Evolutionary conservation across 1,140 invertebrate genomes (phyloP), one percentile per base, ranked within the genome.

Genomic region (Hestina assimilis): DNA sequence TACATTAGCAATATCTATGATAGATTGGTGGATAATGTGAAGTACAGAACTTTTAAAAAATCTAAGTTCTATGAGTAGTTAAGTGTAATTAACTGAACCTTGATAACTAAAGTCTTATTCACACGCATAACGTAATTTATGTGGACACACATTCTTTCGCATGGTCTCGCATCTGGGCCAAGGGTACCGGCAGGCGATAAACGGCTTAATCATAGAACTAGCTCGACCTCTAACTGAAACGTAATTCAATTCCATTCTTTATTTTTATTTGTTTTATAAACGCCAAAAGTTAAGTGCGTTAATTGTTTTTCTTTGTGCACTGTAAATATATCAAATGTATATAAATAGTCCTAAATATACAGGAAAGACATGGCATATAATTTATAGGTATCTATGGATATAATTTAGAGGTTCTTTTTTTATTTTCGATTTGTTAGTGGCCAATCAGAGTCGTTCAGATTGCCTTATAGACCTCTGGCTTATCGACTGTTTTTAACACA

Each of bases 101-200:
- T 38, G 31, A 9, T 19, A 17, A 7, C n/a, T 8, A 9, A 7
- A 38, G n/a, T 19, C 33, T 9, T 38, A 38, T 38, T 38, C 33
- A 38, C 33, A 38, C 33, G 33, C 33, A 38, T 19, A 38, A 14
- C 15, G 15, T 38, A 38, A 38, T 38, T 19, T 19, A 38, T 38
- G 17, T 38, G 15, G 33, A 38, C 15, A 17, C 15, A 42, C 33
- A 31, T 31, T 52, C 24, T 26, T 40, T 42, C 11, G 38, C 35
- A 52, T 42, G 33, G 20, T 24, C 17, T 55, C n/a, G 28, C 46
- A 55, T 46, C 52, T 55, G 12, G 52, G 52, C 42, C 52, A 55
- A 55, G 52, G 52, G 29, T 42, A 38, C 31, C 26, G 9, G 26
- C 15, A 52, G 17, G 50, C 38, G 31, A 52, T 52, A 52, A 42